Base-by-base conservation (phyloP, 1,140 invertebrate genomes). In the Whitmania pigra region DNA sequence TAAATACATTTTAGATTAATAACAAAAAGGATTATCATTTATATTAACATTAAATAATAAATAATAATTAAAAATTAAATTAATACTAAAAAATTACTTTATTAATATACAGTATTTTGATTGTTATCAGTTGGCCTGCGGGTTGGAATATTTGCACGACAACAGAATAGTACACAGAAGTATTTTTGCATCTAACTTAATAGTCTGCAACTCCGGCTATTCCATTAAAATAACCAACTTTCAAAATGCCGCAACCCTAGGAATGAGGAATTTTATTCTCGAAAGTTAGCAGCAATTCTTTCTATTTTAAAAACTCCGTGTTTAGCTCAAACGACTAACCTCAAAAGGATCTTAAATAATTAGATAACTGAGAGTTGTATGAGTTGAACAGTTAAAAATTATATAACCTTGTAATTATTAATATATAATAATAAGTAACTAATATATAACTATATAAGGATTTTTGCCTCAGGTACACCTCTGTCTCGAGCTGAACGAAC, bases 151-250 rank as follows among this genome's bases (percentile, higher is more conserved):
- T 63, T 31, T 63, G 22, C 57, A 63, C 57, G 22, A 22, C 6
- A 13, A n/a, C 57, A 22, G 22, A 13, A 63, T 63, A 18, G 1
- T 63, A 25, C 57, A 63, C 57, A 2, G 57, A 63, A 63, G 29
- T 63, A 31, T 63, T 63, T 63, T 25, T 63, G 29, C 29, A 25
- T 31, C 9, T 25, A 63, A 63, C 20, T 25, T 63, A 22, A 18
- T 63, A 22, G 11, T 63, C 9, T 31, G 29, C 57, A 63, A 63
- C 29, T 13, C 7, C 18, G 22, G 22, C 9, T 25, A 31, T 25
- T 63, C 57, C 29, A 63, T 63, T 31, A 63, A 63, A 31, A 22
- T 63, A 18, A 25, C 29, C 57, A 63, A 63, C 29, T 63, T 63
- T 63, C 29, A 22, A 63, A 25, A 63, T n/a, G 57, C 57, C 15